Percentiles rank a stretch among this genome's conserved stretches.
These are phyloP conservation scores for Lophochroa leadbeateri DNA, from an alignment of 2,113 vertebrate genomes.

Conservation along the genomic window DNA sequence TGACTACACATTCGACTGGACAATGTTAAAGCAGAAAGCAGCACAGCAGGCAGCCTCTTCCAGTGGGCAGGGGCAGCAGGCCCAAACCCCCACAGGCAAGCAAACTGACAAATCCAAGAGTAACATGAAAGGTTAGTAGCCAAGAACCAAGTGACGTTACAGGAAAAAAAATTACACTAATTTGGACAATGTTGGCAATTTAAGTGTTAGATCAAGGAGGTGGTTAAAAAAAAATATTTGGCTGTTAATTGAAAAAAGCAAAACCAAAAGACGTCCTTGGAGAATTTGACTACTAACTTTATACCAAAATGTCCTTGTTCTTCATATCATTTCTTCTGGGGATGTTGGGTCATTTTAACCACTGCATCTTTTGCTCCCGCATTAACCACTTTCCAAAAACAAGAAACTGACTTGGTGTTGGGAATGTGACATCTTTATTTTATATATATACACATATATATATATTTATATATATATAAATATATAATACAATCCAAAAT, in stretches of 20 bases:
- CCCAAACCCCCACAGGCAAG: conserved; percentile 99
- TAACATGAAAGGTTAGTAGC: conserved; percentile 99
- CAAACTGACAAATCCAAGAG: conserved; percentile 99
- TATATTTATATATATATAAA: conserved; percentile 42
- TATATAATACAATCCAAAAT: conserved; percentile 78
- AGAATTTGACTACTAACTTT: conserved; percentile 99
- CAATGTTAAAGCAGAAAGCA: conserved; percentile 99
- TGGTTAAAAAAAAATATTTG: conserved; percentile 84
- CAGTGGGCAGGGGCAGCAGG: conserved; percentile 98
- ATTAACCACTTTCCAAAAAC: conserved; percentile 87
- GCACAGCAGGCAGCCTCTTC: conserved; percentile 98
- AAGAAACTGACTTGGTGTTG: conserved; percentile 79
- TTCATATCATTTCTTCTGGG: conserved; percentile 86
- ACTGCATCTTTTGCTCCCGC: conserved; percentile 82
- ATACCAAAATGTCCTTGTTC: conserved; percentile 89
- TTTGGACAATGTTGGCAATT: conserved; percentile 80
- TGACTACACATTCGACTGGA: conserved; percentile 99
- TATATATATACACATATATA: conserved; percentile 12
- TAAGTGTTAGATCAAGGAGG: conserved; percentile 87
- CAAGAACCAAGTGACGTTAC: conserved; percentile 99
- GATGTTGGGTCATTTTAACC: conserved; percentile 87
- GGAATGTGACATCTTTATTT: conserved; percentile 71
- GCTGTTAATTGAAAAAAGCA: conserved; percentile 82
- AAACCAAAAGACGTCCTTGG: conserved; percentile 97
- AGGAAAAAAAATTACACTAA: conserved; percentile 78